Base-by-base conservation (phyloP, 2,113 vertebrate genomes). In the Indicator indicator region DNA sequence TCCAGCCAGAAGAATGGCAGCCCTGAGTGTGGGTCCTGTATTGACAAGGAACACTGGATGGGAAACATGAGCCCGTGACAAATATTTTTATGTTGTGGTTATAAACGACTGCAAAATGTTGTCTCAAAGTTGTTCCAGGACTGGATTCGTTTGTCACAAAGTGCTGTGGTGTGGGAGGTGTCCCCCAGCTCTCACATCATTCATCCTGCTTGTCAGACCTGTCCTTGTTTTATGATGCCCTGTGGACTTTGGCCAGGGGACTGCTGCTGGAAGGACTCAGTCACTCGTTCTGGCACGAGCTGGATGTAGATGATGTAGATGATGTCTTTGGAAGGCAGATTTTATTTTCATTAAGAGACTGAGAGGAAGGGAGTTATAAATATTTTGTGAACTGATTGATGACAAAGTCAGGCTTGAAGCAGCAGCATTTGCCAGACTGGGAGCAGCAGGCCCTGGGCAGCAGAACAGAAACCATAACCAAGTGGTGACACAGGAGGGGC, bases 1-100 rank as follows among this genome's bases (percentile, higher is more conserved):
- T 14, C 16, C 20, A 85, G 72, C 72, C 3, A 4, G 30, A 58
- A 62, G 11, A 46, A 2, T 4, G 38, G 3, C 3, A 0, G 0
- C 3, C 5, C 5, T 15, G 26, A 76, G 12, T 9, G 2, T 52
- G 12, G 63, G 72, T 23, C 28, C 19, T 20, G 1, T 59, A 16
- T 19, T 62, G 32, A 17, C n/a, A 62, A 10, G 1, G 0, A 65
- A 68, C 83, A 9, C 21, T n/a, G n/a, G 10, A 69, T 44, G 48
- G 7, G 56, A 56, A 60, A 16, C 5, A 16, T 33, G 23, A 54
- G 2, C 5, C 12, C 4, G 38, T 10, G 76, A 2, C 5, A 63
- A 59, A 16, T 67, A 32, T 6, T 56, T 65, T 3, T 72, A 4
- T 1, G 0, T 24, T 55, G 5, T 30, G 7, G 4, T 32, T 83